These are phyloP conservation scores for Eueides isabella DNA, from an alignment of 1,140 invertebrate species.

Conservation along the genomic window DNA sequence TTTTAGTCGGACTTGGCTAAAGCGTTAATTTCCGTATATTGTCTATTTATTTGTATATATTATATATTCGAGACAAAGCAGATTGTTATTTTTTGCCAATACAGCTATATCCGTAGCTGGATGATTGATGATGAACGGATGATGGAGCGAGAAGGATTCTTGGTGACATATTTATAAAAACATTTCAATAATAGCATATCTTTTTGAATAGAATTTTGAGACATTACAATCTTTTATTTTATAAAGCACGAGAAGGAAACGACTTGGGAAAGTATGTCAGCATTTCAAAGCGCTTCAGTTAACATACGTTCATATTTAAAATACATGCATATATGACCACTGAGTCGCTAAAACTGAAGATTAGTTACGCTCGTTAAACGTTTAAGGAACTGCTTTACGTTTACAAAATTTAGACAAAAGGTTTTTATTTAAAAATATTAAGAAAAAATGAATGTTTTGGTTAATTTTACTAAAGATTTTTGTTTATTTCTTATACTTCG, in stretches of 20 bases:
- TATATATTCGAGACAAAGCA: too few relatives aligned
- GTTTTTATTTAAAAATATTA: too few relatives aligned
- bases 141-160: too few relatives aligned
- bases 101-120: too few relatives aligned
- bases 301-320: slow-evolving; percentile 4
- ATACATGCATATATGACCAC: not conserved
- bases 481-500: too few relatives aligned
- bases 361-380: not conserved
- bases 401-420: not conserved
- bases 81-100: too few relatives aligned
- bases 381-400: not conserved
- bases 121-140: too few relatives aligned
- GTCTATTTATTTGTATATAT: too few relatives aligned
- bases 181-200: not conserved
- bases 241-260: not conserved
- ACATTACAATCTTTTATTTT: not conserved
- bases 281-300: not conserved
- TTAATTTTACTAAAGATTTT: not conserved
- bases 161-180: not conserved
- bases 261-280: not conserved
- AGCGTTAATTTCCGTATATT: too few relatives aligned
- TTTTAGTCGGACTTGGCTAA: too few relatives aligned
- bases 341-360: not conserved
- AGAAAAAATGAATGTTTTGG: not conserved
- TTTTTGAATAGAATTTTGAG: not conserved